Evolutionary conservation across 2,113 vertebrate species (phyloP).

Genomic region (Tyto alba): DNA sequence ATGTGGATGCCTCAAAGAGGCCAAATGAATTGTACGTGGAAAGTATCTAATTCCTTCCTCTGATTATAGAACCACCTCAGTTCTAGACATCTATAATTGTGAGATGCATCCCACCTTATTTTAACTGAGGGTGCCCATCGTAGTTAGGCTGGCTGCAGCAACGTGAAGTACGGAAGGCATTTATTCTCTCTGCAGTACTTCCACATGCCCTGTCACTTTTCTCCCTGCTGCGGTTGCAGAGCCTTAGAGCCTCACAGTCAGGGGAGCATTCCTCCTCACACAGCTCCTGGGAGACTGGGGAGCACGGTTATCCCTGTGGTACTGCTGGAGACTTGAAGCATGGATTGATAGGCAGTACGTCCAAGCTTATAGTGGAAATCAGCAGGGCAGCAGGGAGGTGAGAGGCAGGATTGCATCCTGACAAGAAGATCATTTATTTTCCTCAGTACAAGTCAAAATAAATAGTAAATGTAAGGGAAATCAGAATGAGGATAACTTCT

Average conservation of each 20-base stretch:
- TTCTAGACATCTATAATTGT: not conserved
- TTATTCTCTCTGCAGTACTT: not conserved
- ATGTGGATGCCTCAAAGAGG: not conserved
- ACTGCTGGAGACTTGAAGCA: not conserved
- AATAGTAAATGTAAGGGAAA: not conserved
- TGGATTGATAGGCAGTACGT: fast-evolving
- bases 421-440: not conserved
- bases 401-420: not conserved
- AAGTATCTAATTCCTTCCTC: not conserved
- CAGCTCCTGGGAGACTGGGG: not conserved
- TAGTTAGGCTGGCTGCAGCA: not conserved
- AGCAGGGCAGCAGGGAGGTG: not conserved
- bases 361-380: not conserved
- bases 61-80: not conserved
- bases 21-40: not conserved
- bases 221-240: not conserved
- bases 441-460: not conserved
- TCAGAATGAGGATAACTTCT: not conserved
- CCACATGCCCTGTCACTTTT: not conserved
- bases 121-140: not conserved
- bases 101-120: not conserved
- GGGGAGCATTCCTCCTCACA: not conserved
- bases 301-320: not conserved
- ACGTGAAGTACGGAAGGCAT: not conserved
- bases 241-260: not conserved